Percentiles rank a stretch among this genome's conserved stretches.
Evolutionary conservation across 1,140 invertebrate species (phyloP).

Genomic region (Rhyzopertha dominica): DNA sequence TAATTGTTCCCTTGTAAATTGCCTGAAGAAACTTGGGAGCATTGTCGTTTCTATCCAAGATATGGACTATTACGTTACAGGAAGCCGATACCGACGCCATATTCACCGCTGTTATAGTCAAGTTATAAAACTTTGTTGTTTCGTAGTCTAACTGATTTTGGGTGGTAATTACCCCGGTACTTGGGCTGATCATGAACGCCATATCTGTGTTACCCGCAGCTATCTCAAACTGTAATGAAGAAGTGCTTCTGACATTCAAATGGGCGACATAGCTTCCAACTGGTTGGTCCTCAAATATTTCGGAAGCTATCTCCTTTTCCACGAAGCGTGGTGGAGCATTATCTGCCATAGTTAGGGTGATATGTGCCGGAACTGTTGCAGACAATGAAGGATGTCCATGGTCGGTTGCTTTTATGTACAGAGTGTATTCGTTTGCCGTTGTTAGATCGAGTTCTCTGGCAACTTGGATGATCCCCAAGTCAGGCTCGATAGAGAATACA

Average conservation of each 20-base stretch:
- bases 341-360: conserved; percentile 82
- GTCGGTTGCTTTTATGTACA: conserved; percentile 77
- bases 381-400: conserved; percentile 69
- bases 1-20: conserved; percentile 64
- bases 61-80: conserved; percentile 68
- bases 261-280: conserved; percentile 71
- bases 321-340: conserved; percentile 79
- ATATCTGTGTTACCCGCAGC: conserved; percentile 68
- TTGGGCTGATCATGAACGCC: conserved; percentile 77
- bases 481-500: conserved; percentile 72
- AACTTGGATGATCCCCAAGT: conserved; percentile 70
- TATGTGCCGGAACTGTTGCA: conserved; percentile 76
- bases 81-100: conserved; percentile 69
- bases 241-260: conserved; percentile 71
- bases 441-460: conserved; percentile 68
- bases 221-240: conserved; percentile 78
- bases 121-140: conserved; percentile 67
- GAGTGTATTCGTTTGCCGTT: conserved; percentile 70
- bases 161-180: conserved; percentile 74
- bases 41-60: conserved; percentile 82
- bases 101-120: conserved; percentile 78
- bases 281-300: conserved; percentile 80
- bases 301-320: conserved; percentile 58
- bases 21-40: conserved; percentile 68
- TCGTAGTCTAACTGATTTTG: conserved; percentile 77